phyloP scores from a whole-genome alignment of 2,888 invertebrate species.

The Caenorhabditis afra region DNA sequence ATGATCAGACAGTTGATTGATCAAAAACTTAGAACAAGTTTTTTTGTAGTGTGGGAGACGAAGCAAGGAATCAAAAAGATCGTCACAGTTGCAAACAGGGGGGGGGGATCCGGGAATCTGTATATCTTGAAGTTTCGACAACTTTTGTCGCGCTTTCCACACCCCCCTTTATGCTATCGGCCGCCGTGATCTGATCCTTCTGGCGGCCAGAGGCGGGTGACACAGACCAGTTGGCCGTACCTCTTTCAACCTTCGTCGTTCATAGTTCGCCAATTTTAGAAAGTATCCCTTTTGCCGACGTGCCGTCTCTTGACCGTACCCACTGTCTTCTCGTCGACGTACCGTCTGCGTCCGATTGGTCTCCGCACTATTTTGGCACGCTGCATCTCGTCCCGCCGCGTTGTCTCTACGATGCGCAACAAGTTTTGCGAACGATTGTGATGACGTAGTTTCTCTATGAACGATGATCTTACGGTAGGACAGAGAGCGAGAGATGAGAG shows the following conservation, averaged over 20 bases:
- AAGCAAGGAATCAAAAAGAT: conserved; percentile 25
- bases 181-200: no score
- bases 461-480: conserved; percentile 69
- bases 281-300: conserved; percentile 47
- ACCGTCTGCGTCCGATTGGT: conserved; percentile 59
- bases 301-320: conserved; percentile 42
- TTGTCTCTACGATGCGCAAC: conserved; percentile 57
- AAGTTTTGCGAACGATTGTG: conserved; percentile 68
- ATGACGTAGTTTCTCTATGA: conserved; percentile 71
- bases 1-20: conserved; percentile 56
- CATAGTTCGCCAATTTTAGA: conserved; percentile 68
- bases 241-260: conserved; percentile 68
- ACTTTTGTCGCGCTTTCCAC: not conserved
- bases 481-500: conserved; percentile 53
- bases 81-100: conserved; percentile 1
- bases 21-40: conserved; percentile 53
- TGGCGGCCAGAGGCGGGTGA: not conserved
- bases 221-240: conserved; percentile 39
- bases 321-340: conserved; percentile 26
- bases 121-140: not conserved
- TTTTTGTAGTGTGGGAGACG: not conserved
- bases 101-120: conserved; percentile 7
- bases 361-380: conserved; percentile 60
- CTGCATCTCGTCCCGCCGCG: conserved; percentile 57
- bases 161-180: no score